phyloP scores from a whole-genome alignment of 2,113 vertebrate genomes.

The Lycaon pictus region DNA sequence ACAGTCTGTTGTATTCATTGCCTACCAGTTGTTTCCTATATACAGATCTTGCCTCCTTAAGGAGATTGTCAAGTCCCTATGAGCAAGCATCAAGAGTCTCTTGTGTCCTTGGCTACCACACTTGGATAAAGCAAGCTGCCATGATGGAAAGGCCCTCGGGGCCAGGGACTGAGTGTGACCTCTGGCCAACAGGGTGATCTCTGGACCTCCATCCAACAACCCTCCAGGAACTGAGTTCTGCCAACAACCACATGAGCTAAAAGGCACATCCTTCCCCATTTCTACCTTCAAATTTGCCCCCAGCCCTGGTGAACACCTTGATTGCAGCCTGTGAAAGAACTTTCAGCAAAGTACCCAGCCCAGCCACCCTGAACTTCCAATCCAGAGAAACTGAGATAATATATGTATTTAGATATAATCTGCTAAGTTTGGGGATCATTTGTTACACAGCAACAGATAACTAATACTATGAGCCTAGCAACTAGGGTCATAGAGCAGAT shows the following conservation, averaged over 20 bases:
- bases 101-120: background rate
- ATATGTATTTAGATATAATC: conserved; percentile 24
- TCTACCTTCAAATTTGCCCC: background rate
- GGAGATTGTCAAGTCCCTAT: background rate
- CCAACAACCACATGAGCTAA: background rate
- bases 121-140: background rate
- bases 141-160: background rate
- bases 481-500: background rate
- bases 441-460: background rate
- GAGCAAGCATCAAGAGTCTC: background rate
- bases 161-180: background rate
- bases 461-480: background rate
- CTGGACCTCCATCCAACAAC: background rate
- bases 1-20: background rate
- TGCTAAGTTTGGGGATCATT: background rate
- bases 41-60: background rate
- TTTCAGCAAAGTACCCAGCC: background rate
- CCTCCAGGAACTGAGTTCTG: background rate
- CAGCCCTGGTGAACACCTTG: background rate
- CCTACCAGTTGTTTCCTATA: background rate
- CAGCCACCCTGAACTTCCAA: conserved; percentile 19
- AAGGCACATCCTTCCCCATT: background rate
- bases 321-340: background rate
- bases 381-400: background rate
- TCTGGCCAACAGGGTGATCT: background rate